Base-by-base conservation (phyloP, 37 sponge, comb jelly and placozoan species). In the Ianthella basta region DNA sequence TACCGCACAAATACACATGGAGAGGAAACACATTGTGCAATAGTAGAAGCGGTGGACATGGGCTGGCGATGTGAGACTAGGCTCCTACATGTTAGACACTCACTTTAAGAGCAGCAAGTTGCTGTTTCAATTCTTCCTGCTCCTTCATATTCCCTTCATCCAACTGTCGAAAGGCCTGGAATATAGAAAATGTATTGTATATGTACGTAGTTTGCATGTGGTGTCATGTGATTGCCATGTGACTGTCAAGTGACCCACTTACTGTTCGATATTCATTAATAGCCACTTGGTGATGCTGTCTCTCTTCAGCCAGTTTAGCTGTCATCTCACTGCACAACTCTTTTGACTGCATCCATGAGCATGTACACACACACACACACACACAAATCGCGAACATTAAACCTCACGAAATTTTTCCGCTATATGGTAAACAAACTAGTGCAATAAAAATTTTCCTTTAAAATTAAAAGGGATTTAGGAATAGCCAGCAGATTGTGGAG, bases 91-190 rank as follows among this genome's bases (percentile, higher is more conserved):
- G 25, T 39, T 56, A 13, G 67, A 29, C 16, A 14, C 78, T 85
- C 60, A 93, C 98, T 85, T 97, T 95, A 55, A 93, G 86, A 85
- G 90, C 94, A 0, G 88, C 59, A 0, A 97, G 87, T 72, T 97
- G 88, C 83, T 90, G 90, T 53, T 89, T 89, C 81, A 95, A 81
- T 23, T 93, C 94, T 78, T 93, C 90, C 67, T 91, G 74, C 74
- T 93, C 90, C 54, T 89, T 87, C 85, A 91, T 89, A 67, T 92
- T 84, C 20, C 92, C 87, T 60, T 97, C 94, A 63, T 97, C 96
- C 41, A 97, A 14, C 70, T 88, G 83, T 63, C 84, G 59, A 34
- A 89, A 82, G 60, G 93, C 35, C 96, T 93, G 24, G 53, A 30
- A 39, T 35, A 33, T 40, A 55, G 57, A 84, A 56, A 34, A 24